Conservation (phyloP, 2,797 vertebrate species). For the Rhinichthys osculus region DNA sequence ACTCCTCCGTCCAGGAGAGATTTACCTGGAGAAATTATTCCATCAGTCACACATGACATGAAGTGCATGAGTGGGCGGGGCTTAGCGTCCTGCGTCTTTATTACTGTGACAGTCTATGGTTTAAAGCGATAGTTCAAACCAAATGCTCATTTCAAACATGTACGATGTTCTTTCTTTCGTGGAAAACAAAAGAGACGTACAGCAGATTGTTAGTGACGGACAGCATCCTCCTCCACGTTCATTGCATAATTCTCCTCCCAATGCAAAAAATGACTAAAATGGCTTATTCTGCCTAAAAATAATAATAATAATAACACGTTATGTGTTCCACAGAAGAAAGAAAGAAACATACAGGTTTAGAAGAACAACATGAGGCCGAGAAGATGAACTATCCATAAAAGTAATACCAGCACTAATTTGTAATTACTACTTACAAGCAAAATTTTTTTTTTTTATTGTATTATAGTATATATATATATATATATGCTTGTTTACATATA, state of each 20-base stretch:
- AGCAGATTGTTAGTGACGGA: too few species aligned
- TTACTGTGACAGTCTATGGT: too few species aligned
- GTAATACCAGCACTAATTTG: not conserved
- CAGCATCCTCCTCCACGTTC: too few species aligned
- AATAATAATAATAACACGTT: too few species aligned
- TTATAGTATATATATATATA: too few species aligned
- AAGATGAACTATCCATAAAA: not conserved
- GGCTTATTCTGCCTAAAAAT: too few species aligned
- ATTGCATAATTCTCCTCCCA: not conserved
- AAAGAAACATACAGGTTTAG: not conserved
- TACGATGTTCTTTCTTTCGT: not conserved
- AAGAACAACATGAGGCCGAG: not conserved
- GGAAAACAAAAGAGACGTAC: too few species aligned
- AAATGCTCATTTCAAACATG: too few species aligned
- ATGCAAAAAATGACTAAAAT: not conserved
- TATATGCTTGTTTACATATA: too few species aligned
- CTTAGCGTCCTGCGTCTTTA: not conserved
- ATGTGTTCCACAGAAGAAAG: not conserved
- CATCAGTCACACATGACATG: too few species aligned
- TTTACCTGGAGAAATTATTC: not conserved
- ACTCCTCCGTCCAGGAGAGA: conserved; percentile 13
- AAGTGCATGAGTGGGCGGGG: not conserved
- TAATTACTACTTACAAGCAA: too few species aligned
- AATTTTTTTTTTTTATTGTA: too few species aligned
- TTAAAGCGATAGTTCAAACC: not conserved